Conservation (phyloP, 2,113 vertebrate species). For the Seriola aureovittata region DNA sequence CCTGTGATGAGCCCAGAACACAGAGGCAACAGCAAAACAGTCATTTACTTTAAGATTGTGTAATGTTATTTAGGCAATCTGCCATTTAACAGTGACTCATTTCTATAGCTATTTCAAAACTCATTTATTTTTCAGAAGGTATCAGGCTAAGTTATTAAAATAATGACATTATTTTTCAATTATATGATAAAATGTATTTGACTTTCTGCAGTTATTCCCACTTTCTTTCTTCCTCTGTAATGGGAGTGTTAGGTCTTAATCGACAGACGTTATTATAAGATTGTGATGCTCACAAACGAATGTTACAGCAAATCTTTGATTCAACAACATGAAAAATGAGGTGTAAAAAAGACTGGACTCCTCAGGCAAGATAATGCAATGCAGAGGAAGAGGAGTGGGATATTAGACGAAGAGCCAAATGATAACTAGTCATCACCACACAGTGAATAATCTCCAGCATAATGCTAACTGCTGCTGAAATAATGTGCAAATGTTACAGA, state of each 20-base stretch:
- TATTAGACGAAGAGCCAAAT: conserved; percentile 27
- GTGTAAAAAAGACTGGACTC: conserved; percentile 16
- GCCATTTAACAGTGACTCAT: conserved; percentile 37
- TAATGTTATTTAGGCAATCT: conserved; percentile 33
- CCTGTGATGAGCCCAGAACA: conserved; percentile 37
- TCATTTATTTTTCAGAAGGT: conserved; percentile 28
- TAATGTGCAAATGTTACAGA: conserved; percentile 1
- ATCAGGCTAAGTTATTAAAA: conserved; percentile 51
- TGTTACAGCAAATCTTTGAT: conserved; percentile 65
- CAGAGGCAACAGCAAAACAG: conserved; percentile 50
- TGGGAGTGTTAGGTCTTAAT: conserved; percentile 56
- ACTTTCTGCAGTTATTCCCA: conserved; percentile 37
- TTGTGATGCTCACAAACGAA: conserved; percentile 47
- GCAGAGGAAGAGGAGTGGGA: conserved; percentile 11
- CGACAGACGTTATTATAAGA: conserved; percentile 34
- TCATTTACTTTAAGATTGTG: conserved; percentile 43
- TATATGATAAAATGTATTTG: conserved; percentile 41
- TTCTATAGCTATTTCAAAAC: conserved; percentile 49
- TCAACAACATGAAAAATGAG: conserved; percentile 48
- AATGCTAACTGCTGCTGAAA: conserved; percentile 8
- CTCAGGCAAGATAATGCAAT: conserved; percentile 30
- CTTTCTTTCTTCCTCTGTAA: conserved; percentile 17
- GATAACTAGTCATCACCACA: conserved; percentile 14
- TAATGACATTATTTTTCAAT: conserved; percentile 49
- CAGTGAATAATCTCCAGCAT: conserved; percentile 2